These are phyloP conservation scores for Drosophila bipectinata DNA, from an alignment of 1,140 invertebrate species.

Conservation along the genomic window DNA sequence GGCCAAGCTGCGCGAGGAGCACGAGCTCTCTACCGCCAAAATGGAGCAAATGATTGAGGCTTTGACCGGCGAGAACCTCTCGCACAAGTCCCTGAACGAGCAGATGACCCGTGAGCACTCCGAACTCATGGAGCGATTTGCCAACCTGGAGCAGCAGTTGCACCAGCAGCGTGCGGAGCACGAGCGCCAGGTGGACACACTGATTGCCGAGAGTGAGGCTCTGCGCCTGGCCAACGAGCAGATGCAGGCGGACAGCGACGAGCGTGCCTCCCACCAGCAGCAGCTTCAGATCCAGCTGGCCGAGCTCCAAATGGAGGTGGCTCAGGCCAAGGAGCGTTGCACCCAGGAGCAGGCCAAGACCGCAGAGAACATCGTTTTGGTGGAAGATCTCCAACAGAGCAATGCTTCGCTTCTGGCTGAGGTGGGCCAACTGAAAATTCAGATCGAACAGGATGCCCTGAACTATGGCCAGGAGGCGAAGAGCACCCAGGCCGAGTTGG, in stretches of 20 bases:
- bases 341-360: constrained; percentile 52
- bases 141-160: constrained; percentile 63
- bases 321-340: constrained; percentile 46
- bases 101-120: constrained; percentile 54
- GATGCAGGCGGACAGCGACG: constrained; percentile 46
- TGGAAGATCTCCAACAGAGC: constrained; percentile 65
- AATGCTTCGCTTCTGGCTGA: constrained; percentile 61
- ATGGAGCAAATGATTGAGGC: constrained; percentile 69
- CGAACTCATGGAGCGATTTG: constrained; percentile 42
- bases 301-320: constrained; percentile 56
- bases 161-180: constrained; percentile 61
- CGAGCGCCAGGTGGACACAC: constrained; percentile 61
- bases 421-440: constrained; percentile 59
- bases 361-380: constrained; percentile 51
- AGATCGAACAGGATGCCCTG: constrained; percentile 80
- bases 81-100: constrained; percentile 68
- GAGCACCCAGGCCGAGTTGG: constrained; percentile 69
- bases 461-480: constrained; percentile 72
- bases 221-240: constrained; percentile 67
- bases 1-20: constrained; percentile 67
- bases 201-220: constrained; percentile 65
- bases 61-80: constrained; percentile 58
- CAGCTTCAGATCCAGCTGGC: constrained; percentile 54
- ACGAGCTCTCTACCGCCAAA: constrained; percentile 53
- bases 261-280: constrained; percentile 36